These are phyloP conservation scores for Anser cygnoides DNA, from an alignment of 2,113 vertebrate species.

Conservation along the genomic window DNA sequence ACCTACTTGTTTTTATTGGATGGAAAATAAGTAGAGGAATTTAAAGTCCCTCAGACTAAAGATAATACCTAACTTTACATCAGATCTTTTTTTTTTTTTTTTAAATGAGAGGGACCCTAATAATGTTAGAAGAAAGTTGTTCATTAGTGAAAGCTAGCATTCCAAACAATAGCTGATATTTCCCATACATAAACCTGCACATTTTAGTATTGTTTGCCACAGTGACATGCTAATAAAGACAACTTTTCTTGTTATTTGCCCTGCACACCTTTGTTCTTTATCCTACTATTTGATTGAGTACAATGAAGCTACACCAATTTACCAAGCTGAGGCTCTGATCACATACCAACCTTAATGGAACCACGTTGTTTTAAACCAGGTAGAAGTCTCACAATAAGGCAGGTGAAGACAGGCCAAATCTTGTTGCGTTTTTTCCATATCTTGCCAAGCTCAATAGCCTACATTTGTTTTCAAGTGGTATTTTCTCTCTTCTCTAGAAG, in stretches of 20 bases:
- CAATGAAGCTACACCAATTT: neutral
- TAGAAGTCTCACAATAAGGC: neutral
- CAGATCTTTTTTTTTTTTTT: neutral
- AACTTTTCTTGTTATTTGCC: neutral
- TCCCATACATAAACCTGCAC: neutral
- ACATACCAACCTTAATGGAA: neutral
- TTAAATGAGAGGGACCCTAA: neutral
- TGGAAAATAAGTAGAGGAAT: neutral
- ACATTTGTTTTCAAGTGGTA: neutral
- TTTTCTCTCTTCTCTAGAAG: neutral
- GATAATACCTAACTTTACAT: neutral
- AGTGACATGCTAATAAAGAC: neutral
- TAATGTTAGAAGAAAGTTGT: neutral
- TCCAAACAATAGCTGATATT: neutral
- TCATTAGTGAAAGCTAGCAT: neutral
- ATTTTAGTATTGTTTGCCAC: neutral
- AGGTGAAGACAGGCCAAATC: neutral
- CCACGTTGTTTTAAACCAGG: neutral
- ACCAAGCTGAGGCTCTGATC: neutral
- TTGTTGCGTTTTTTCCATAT: neutral
- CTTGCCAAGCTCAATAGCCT: neutral
- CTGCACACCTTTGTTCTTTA: neutral
- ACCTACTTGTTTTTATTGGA: neutral
- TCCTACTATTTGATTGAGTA: neutral
- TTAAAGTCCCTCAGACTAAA: neutral